phyloP scores from a whole-genome alignment of 2,797 vertebrate species.

The Enteromius unitaeniatus region DNA sequence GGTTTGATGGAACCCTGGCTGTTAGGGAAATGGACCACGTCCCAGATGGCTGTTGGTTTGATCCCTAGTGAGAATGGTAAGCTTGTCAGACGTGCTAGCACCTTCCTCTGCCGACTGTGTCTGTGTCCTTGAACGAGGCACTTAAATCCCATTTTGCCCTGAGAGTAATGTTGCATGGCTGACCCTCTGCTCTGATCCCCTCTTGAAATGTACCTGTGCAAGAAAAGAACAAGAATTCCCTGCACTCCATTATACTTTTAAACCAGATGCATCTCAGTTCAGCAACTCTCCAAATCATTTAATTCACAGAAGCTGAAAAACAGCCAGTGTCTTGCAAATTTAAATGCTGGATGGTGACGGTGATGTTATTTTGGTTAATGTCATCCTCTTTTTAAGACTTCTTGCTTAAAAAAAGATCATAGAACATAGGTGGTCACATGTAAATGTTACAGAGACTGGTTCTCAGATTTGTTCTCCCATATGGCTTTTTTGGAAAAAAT shows the following conservation, averaged over 20 bases:
- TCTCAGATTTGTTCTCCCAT: background rate
- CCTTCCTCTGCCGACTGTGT: slow-evolving; percentile 1
- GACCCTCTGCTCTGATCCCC: slow-evolving; percentile 21
- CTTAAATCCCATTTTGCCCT: slow-evolving; percentile 42
- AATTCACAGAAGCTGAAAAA: background rate
- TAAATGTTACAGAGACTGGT: background rate
- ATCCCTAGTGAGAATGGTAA: slow-evolving; percentile 23
- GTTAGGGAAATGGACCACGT: slow-evolving; percentile 48
- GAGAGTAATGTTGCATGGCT: slow-evolving; percentile 40
- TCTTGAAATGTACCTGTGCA: slow-evolving; percentile 16
- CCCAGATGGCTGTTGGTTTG: slow-evolving; percentile 32
- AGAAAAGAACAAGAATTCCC: slow-evolving; percentile 33
- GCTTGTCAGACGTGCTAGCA: slow-evolving; percentile 2
- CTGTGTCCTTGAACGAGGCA: slow-evolving; percentile 37
- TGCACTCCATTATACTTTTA: slow-evolving; percentile 1
- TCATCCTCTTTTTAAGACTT: background rate
- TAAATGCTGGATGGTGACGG: background rate
- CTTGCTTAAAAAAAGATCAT: background rate
- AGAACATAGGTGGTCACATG: background rate
- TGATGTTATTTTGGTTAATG: slow-evolving; percentile 4
- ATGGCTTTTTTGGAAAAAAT: background rate
- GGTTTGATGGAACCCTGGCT: slow-evolving; percentile 30
- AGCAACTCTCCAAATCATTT: slow-evolving; percentile 1
- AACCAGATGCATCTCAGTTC: slow-evolving; percentile 14
- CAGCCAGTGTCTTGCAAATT: background rate